Conservation (phyloP, 2,113 vertebrate genomes). For the Microtus ochrogaster region DNA sequence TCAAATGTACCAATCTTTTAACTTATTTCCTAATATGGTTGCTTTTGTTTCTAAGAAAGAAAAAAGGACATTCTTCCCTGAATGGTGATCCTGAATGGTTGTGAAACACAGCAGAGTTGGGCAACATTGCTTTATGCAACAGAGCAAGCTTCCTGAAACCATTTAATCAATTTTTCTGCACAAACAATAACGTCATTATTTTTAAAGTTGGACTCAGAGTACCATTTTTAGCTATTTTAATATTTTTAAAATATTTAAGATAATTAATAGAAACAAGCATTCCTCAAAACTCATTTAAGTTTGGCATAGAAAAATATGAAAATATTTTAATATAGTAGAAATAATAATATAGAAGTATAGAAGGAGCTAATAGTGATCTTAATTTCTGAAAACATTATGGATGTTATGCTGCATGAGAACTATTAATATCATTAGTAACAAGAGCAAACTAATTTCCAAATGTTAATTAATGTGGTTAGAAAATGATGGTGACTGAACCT, state of each 20-base stretch:
- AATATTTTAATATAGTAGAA: conserved; percentile 37
- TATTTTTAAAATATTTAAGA: not conserved
- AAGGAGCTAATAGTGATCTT: not conserved
- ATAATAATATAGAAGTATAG: conserved; percentile 27
- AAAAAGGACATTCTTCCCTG: conserved; percentile 74
- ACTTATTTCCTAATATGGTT: conserved; percentile 87
- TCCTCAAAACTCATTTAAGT: not conserved
- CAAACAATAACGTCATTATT: not conserved
- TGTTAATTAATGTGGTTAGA: not conserved
- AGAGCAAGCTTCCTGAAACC: conserved; percentile 64
- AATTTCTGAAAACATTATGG: conserved; percentile 38
- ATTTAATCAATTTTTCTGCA: conserved; percentile 59
- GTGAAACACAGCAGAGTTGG: conserved; percentile 74
- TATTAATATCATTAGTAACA: conserved; percentile 20
- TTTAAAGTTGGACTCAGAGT: conserved; percentile 11
- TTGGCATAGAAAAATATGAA: conserved; percentile 4
- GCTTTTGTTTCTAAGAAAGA: conserved; percentile 83
- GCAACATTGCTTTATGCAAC: conserved; percentile 41
- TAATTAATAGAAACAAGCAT: not conserved
- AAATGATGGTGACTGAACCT: not conserved
- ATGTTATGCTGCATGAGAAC: not conserved
- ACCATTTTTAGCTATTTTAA: conserved; percentile 38
- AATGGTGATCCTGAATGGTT: conserved; percentile 78
- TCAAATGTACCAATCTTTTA: conserved; percentile 87
- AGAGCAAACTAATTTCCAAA: not conserved